phyloP scores from a whole-genome alignment of 2,888 invertebrate species.

The Erannis defoliaria region DNA sequence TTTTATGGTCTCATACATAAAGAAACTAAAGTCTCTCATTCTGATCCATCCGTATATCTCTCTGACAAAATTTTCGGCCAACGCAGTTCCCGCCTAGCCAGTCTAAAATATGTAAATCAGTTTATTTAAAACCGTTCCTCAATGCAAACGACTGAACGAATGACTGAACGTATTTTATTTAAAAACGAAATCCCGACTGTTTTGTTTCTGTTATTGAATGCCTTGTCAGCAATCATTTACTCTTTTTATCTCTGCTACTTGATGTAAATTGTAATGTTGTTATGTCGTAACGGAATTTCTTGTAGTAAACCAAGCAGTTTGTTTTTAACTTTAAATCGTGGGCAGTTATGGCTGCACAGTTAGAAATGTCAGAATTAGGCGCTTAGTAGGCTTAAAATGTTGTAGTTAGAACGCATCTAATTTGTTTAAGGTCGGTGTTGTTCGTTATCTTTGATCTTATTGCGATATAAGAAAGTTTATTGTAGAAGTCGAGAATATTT shows the following conservation, averaged over 20 bases:
- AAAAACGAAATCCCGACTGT: slow-evolving; percentile 26
- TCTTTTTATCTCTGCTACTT: slow-evolving; percentile 30
- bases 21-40: too few species aligned
- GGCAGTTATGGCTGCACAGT: slow-evolving; percentile 26
- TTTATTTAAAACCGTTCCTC: slow-evolving; percentile 57
- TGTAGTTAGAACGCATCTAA: slow-evolving; percentile 12
- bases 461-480: slow-evolving; percentile 13
- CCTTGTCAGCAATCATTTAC: slow-evolving; percentile 28
- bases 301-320: slow-evolving; percentile 24
- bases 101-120: slow-evolving; percentile 50
- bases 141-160: slow-evolving; percentile 51
- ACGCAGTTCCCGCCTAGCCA: not conserved
- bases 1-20: too few species aligned
- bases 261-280: slow-evolving; percentile 32
- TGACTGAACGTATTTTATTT: slow-evolving; percentile 41
- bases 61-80: not conserved
- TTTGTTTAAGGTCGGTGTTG: slow-evolving; percentile 19
- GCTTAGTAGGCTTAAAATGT: slow-evolving; percentile 1
- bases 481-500: slow-evolving; percentile 24
- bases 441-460: slow-evolving; percentile 30
- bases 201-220: slow-evolving; percentile 32
- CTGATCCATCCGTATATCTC: not conserved
- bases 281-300: slow-evolving; percentile 22
- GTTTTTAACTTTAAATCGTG: slow-evolving; percentile 25
- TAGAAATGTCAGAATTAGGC: slow-evolving; percentile 12